These are phyloP conservation scores for Drosophila subobscura DNA, from an alignment of 1,140 invertebrate species.

Conservation along the genomic window DNA sequence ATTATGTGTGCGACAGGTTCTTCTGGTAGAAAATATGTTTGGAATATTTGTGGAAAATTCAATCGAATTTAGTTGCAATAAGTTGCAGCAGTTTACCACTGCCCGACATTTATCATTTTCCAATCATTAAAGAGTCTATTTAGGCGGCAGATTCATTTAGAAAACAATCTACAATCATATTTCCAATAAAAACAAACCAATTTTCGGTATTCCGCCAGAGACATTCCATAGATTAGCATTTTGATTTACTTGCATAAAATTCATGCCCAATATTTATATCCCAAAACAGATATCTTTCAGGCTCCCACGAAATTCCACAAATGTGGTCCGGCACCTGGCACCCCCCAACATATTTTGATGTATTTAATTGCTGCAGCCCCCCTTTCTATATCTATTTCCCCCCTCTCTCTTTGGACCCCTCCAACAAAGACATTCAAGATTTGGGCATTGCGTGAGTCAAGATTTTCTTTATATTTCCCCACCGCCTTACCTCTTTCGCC, in stretches of 20 bases:
- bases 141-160: neutral
- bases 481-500: constrained; percentile 3
- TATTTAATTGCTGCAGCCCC: constrained; percentile 65
- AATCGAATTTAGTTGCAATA: no score
- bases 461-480: constrained; percentile 19
- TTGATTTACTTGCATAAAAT: constrained; percentile 16
- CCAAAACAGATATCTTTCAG: constrained; percentile 15
- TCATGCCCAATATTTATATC: neutral
- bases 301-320: neutral
- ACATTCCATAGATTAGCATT: constrained; percentile 19
- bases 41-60: no score
- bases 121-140: no score
- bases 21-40: no score
- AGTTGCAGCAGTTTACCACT: no score
- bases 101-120: no score
- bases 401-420: neutral
- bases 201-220: neutral
- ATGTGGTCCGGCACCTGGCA: neutral
- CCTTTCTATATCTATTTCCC: neutral
- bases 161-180: constrained; percentile 1
- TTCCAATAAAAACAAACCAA: constrained; percentile 1
- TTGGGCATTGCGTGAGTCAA: constrained; percentile 61
- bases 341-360: constrained; percentile 39
- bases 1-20: no score
- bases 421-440: constrained; percentile 34